Base-by-base conservation (phyloP, 2,797 vertebrate species). In the Rhyacichthys aspro region DNA sequence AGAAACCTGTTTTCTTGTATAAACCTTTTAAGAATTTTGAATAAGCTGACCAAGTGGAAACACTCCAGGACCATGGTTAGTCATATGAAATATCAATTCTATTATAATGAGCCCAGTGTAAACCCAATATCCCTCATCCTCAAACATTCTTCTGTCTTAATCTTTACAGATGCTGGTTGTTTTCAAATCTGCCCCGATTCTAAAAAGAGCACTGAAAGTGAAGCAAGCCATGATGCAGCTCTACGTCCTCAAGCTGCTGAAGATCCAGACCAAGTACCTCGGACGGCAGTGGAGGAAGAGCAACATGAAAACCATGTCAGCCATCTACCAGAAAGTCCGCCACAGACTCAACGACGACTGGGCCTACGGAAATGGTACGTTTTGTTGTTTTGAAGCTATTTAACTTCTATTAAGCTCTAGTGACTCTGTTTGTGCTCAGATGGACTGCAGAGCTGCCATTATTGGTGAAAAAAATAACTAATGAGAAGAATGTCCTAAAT, bases 291-390 rank as follows among this genome's bases (percentile, higher is more conserved):
- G 96, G 97, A 94, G 97, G 67, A 98, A 98, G 81, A 98, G 96
- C 89, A 98, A 98, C 92, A 98, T 98, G 97, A 98, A 98, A 76
- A 98, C 96, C 70, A 98, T 98, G 95, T 98, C 96, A 0, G 96
- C 97, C 76, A 98, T 98, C 59, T 98, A 98, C 78, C 97, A 98
- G 91, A 97, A 98, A 86, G 97, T 98, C 55, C 93, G 96, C 43
- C 96, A 98, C 87, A 90, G 96, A 59, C 94, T 97, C 86, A 98
- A 98, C 0, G 96, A 98, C 0, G 96, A 98, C 89, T 98, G 97
- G 96, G 96, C 96, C 1, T 98, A 97, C 0, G 96, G 96, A 52
- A 98, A 98, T 0, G 97, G 96, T 98, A 78, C 4, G 23, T 28
- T 28, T 28, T 28, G 23, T 28, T 28, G 23, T 28, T 3, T 28